A percentile compares a stretch with the other conserved stretches of the same genome.
phyloP scores from a whole-genome alignment of 2,888 invertebrate species.

The Microctonus aethiopoides region DNA sequence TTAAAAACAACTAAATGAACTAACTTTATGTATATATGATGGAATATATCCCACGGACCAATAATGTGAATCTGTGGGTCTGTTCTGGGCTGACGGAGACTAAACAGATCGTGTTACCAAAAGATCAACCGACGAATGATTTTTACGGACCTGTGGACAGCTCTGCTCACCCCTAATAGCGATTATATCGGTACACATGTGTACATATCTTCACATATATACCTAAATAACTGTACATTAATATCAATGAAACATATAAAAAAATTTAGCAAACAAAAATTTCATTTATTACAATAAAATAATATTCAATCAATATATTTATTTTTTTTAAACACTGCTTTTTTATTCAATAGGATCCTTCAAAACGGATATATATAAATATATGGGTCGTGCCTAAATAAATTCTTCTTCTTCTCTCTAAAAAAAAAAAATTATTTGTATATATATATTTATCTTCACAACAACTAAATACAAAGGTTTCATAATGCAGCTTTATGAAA shows the following conservation, averaged over 20 bases:
- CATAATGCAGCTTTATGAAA: not conserved
- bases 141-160: slow-evolving; percentile 53
- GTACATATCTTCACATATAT: not conserved
- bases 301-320: not conserved
- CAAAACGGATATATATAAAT: not conserved
- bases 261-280: not conserved
- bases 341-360: not conserved
- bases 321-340: not conserved
- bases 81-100: slow-evolving; percentile 49
- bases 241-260: not conserved
- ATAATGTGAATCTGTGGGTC: slow-evolving; percentile 42
- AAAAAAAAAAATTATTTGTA: too few species aligned
- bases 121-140: slow-evolving; percentile 56
- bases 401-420: not conserved
- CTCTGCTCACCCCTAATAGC: slow-evolving; percentile 23
- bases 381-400: not conserved
- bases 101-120: slow-evolving; percentile 62
- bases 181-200: not conserved
- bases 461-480: not conserved
- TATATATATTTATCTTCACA: not conserved
- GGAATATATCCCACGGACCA: slow-evolving; percentile 46
- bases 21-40: too few species aligned
- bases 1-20: slow-evolving; percentile 44
- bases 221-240: too few species aligned
- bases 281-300: not conserved